Evolutionary conservation across 2,888 invertebrate species (phyloP).

Genomic region (Cataglyphis cursor): DNA sequence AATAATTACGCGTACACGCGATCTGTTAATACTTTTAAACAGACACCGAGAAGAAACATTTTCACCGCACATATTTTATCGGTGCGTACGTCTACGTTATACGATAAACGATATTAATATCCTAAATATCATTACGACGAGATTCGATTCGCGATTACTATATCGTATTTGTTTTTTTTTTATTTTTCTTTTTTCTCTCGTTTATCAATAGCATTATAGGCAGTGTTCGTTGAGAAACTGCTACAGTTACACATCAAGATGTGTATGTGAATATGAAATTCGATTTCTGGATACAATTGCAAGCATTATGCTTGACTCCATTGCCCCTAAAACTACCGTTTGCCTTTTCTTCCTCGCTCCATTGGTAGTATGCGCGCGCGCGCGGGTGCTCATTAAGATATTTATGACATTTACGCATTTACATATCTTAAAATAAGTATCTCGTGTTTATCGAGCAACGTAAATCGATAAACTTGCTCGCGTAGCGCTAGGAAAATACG

Average conservation of each 20-base stretch:
- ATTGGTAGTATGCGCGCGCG: constrained; percentile 13
- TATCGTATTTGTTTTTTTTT: constrained; percentile 26
- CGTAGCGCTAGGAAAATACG: constrained; percentile 44
- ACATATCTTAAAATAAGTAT: constrained; percentile 54
- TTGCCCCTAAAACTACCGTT: constrained; percentile 39
- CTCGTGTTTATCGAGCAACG: constrained; percentile 49
- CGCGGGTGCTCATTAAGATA: constrained; percentile 42
- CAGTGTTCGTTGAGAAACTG: constrained; percentile 78
- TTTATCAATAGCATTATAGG: constrained; percentile 68
- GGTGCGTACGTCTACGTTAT: constrained; percentile 43
- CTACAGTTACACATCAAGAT: constrained; percentile 62
- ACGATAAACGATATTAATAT: constrained; percentile 49
- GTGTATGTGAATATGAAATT: constrained; percentile 26
- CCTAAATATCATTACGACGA: constrained; percentile 57
- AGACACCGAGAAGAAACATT: constrained; percentile 50
- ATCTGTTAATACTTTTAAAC: constrained; percentile 50
- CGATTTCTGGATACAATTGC: constrained; percentile 42
- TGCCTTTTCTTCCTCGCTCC: not conserved
- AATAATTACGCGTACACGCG: constrained; percentile 37
- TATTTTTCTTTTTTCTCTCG: constrained; percentile 18
- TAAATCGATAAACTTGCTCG: constrained; percentile 48
- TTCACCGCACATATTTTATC: constrained; percentile 36
- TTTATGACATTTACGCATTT: constrained; percentile 49
- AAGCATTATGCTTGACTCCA: constrained; percentile 5
- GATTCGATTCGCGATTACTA: constrained; percentile 59